Conservation (phyloP, 2,797 vertebrate species). For the Danio albolineatus region DNA sequence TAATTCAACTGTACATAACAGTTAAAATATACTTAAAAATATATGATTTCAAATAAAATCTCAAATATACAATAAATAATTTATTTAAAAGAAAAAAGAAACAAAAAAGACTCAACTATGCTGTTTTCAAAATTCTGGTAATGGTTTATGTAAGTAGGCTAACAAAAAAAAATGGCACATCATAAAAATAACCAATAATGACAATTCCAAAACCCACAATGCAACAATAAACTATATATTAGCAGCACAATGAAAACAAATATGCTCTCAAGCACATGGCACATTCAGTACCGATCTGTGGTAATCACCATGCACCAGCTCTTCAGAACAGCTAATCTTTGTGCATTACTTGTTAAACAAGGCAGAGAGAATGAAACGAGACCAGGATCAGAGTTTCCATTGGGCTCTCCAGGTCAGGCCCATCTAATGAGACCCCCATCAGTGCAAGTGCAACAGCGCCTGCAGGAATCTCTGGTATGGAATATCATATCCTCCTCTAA, state of each 20-base stretch:
- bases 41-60: not conserved
- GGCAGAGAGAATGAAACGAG: not conserved
- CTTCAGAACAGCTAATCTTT: constrained; percentile 41
- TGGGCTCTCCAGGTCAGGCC: constrained; percentile 33
- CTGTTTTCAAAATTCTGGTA: not conserved
- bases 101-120: not conserved
- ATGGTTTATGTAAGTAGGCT: not conserved
- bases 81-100: too few species aligned
- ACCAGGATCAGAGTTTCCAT: constrained; percentile 51
- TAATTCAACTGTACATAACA: not conserved
- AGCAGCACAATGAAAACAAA: too few species aligned
- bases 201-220: not conserved
- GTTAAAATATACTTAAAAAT: not conserved
- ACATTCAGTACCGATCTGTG: not conserved
- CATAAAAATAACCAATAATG: not conserved
- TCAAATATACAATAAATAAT: too few species aligned
- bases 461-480: constrained; percentile 32
- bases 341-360: constrained; percentile 11
- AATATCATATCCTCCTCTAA: constrained; percentile 42
- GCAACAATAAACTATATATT: not conserved
- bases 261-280: not conserved
- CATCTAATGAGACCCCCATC: constrained; percentile 26
- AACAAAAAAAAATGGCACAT: not conserved
- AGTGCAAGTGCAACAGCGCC: constrained; percentile 20
- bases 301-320: not conserved